Conservation (phyloP, 1,140 invertebrate species). For the Drosophila setifemur region DNA sequence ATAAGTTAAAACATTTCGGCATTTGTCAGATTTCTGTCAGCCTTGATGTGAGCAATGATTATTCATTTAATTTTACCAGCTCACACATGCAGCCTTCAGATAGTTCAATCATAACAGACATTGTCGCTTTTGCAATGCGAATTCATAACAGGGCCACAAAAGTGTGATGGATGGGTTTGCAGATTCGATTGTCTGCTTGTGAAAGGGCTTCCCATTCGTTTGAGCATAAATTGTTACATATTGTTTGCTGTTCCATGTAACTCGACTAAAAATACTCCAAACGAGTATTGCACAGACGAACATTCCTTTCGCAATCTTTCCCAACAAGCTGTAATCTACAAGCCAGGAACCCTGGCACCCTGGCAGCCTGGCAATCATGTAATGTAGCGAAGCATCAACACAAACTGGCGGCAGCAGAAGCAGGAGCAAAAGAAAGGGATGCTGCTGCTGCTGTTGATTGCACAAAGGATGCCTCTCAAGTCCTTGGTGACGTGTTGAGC, state of each 20-base stretch:
- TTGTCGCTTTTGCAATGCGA: conserved; percentile 18
- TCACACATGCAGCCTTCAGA: conserved; percentile 3
- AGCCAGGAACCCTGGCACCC: background rate
- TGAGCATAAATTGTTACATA: conserved; percentile 21
- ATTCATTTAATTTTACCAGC: conserved; percentile 24
- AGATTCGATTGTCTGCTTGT: conserved; percentile 5
- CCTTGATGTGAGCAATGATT: conserved; percentile 21
- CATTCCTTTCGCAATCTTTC: conserved; percentile 38
- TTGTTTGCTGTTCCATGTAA: conserved; percentile 20
- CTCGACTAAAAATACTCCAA: conserved; percentile 38
- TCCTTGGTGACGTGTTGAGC: conserved; percentile 75
- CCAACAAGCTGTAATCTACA: conserved; percentile 59
- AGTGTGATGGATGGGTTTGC: conserved; percentile 29
- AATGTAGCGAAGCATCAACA: conserved; percentile 50
- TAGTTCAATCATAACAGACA: conserved; percentile 8
- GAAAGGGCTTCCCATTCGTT: background rate
- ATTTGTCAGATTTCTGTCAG: conserved; percentile 41
- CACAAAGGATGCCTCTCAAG: conserved; percentile 71
- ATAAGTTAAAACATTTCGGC: background rate
- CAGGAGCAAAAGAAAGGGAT: conserved; percentile 4
- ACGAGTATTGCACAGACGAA: conserved; percentile 38
- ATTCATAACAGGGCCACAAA: conserved; percentile 14
- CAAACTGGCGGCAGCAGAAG: conserved; percentile 13
- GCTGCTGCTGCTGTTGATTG: conserved; percentile 64
- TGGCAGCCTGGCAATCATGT: conserved; percentile 32